Evolutionary conservation across 2,113 vertebrate genomes (phyloP).

Genomic region (Centrocercus urophasianus): DNA sequence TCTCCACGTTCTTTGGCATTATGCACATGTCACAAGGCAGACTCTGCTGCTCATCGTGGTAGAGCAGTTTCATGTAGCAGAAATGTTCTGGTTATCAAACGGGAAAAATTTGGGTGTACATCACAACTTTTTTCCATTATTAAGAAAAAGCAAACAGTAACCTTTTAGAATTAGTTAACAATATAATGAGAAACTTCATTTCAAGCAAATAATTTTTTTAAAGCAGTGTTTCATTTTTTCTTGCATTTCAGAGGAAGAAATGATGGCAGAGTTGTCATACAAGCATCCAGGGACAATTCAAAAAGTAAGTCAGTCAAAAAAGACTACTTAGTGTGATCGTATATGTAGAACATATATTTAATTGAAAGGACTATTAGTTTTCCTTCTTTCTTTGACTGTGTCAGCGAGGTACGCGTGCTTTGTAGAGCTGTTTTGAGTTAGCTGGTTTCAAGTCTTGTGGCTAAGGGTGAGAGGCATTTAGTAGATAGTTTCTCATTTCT

Average conservation of each 20-base stretch:
- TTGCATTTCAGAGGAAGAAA: conserved; percentile 53
- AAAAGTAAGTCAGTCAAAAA: conserved; percentile 44
- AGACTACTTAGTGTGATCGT: background rate
- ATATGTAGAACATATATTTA: background rate
- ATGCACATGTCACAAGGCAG: background rate
- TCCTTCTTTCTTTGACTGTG: background rate
- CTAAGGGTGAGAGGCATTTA: background rate
- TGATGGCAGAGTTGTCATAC: background rate
- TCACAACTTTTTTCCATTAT: conserved; percentile 22
- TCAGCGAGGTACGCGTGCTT: background rate
- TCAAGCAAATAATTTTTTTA: background rate
- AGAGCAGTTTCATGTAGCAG: background rate
- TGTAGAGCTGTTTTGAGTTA: background rate
- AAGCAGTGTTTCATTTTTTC: background rate
- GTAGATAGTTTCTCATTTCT: background rate
- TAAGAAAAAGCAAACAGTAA: conserved; percentile 1
- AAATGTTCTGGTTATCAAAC: background rate
- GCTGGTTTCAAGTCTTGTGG: background rate
- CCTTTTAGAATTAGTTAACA: background rate
- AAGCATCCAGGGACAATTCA: background rate
- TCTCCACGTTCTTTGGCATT: background rate
- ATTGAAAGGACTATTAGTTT: background rate
- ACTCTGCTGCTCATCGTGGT: background rate
- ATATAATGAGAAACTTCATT: background rate
- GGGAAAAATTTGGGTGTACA: background rate